Base-by-base conservation (phyloP, 2,113 vertebrate species). In the Pangasianodon hypophthalmus region DNA sequence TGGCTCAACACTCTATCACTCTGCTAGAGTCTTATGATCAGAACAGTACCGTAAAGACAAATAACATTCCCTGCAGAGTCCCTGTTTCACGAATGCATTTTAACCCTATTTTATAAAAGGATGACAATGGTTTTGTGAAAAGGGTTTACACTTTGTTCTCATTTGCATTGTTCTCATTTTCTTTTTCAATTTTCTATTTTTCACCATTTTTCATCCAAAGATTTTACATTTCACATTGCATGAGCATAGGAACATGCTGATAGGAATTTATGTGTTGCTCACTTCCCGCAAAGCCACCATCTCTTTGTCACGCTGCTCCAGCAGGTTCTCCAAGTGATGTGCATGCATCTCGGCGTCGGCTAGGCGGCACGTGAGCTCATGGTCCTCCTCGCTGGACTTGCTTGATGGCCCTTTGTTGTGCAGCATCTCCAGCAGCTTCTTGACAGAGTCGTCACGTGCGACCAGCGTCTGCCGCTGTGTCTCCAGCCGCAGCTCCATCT, bases 341-440 rank as follows among this genome's bases (percentile, higher is more conserved):
- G 98, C 96, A 0, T 99, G 98, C 98, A 99, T 99, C 95, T 99
- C 98, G 0, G 98, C 98, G 91, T 99, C 98, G 1, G 98, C 98
- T 93, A 99, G 92, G 7, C 98, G 96, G 4, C 98, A 96, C 4
- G 98, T 99, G 69, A 98, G 95, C 93, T 99, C 98, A 1, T 99
- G 98, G 94, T 99, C 98, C 71, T 99, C 98, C 90, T 99, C 98
- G 0, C 97, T 97, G 56, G 97, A 97, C 94, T 99, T 99, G 88
- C 97, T 96, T 71, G 98, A 97, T 18, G 97, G 97, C 0, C 98
- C 98, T 95, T 99, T 99, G 92, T 97, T 99, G 95, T 99, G 98
- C 93, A 99, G 92, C 98, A 99, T 99, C 95, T 99, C 98, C 94
- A 99, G 94, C 69, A 99, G 97, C 93, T 99, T 99, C 94, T 99